Base-by-base conservation (phyloP, 2,113 vertebrate genomes). In the Neogobius melanostomus region DNA sequence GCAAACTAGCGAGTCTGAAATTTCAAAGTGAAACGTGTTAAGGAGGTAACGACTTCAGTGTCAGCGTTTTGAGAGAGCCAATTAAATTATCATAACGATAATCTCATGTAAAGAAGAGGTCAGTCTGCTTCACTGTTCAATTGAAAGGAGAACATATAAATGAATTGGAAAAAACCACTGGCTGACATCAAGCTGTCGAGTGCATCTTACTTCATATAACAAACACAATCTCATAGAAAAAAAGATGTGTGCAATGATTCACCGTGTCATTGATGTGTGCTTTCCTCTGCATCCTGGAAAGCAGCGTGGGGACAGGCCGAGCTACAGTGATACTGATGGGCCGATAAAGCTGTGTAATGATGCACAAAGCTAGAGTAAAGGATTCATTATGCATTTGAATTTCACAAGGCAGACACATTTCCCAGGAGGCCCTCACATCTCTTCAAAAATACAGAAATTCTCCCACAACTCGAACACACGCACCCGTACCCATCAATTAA, bases 1-100 rank as follows among this genome's bases (percentile, higher is more conserved):
- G 75, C 54, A 8, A 52, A 85, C 66, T 62, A 78, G 74, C 67
- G 77, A 80, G 73, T 71, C 59, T 69, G 64, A 77, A 76, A 82
- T 81, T 85, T 89, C 68, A 78, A 84, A 86, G 75, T 63, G 71
- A 51, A 76, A 87, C 82, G 77, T 82, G 83, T 84, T 81, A 83
- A 21, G 59, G 69, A 36, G 71, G 77, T 68, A 74, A 69, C 80
- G 79, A 78, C 73, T 89, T 78, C 67, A 46, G 56, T 80, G 78
- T 85, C 81, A 71, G 77, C 8, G 49, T 74, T 77, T 81, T 87
- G 78, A 83, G 73, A 57, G 57, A 76, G 66, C 64, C 62, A 61
- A 62, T 87, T 88, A 56, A 82, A 86, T 75, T 42, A 76, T 66
- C 12, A 17, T 60, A 65, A 52, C 74, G 28, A 77, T 61, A 15